Evolutionary conservation across 2,797 vertebrate species (phyloP).

Genomic region (Tadarida brasiliensis): DNA sequence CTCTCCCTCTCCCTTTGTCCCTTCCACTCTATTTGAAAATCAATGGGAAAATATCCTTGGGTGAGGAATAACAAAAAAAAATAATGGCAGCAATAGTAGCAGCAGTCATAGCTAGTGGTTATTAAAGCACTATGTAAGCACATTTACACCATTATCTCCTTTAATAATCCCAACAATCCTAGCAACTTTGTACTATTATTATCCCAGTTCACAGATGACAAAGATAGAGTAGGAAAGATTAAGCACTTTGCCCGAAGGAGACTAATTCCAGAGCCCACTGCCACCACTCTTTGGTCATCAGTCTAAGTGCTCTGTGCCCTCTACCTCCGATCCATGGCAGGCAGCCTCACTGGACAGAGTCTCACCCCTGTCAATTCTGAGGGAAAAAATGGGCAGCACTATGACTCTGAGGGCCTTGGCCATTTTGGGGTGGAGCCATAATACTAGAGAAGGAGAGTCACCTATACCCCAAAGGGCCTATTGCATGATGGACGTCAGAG

Average conservation of each 20-base stretch:
- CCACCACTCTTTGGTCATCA: not conserved
- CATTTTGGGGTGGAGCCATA: not conserved
- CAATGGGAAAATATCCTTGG: no score
- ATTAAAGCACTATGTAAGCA: not conserved
- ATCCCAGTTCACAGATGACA: conserved; percentile 10
- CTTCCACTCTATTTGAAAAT: no score
- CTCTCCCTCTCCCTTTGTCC: no score
- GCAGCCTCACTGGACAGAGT: not conserved
- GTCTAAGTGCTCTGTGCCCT: not conserved
- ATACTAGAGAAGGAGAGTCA: not conserved
- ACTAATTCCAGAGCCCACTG: not conserved
- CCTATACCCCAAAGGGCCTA: not conserved
- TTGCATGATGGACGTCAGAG: not conserved
- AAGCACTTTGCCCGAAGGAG: not conserved
- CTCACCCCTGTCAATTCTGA: not conserved
- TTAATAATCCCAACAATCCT: not conserved
- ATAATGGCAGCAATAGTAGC: not conserved
- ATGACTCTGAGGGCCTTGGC: not conserved
- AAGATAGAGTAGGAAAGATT: not conserved
- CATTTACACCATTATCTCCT: not conserved
- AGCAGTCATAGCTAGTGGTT: not conserved
- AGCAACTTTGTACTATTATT: not conserved
- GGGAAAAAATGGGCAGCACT: not conserved
- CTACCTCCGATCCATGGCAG: not conserved
- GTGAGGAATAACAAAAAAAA: no score